Evolutionary conservation across 2,888 invertebrate genomes (phyloP).

Genomic region (Kryphioiulus occultus): DNA sequence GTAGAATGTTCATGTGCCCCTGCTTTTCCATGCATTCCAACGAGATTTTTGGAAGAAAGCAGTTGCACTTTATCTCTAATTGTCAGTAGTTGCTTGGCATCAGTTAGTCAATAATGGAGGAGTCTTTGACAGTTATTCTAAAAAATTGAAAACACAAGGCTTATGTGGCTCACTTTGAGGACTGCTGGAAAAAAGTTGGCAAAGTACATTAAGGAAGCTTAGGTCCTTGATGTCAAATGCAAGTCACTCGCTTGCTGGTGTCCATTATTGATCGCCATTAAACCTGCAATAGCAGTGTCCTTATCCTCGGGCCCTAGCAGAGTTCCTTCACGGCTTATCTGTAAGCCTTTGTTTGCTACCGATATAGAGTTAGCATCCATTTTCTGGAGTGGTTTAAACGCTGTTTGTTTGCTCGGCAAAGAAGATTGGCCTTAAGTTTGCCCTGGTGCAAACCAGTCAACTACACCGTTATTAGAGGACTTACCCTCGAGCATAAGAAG

Average conservation of each 20-base stretch:
- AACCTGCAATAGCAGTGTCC: not conserved
- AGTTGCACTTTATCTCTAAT: not conserved
- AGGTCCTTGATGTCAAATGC: not conserved
- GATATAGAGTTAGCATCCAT: not conserved
- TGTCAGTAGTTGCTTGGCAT: not conserved
- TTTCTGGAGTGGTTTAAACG: not conserved
- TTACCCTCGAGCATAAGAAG: not conserved
- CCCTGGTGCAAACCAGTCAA: not conserved
- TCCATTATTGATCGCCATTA: not conserved
- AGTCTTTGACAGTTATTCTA: not conserved
- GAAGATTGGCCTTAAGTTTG: not conserved
- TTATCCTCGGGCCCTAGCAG: not conserved
- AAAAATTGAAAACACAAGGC: not conserved
- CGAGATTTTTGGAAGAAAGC: not conserved
- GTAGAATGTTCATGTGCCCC: no score
- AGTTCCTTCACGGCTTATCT: not conserved
- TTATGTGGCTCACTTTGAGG: not conserved
- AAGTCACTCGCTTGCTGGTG: not conserved
- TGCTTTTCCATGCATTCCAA: no score
- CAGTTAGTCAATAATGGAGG: not conserved
- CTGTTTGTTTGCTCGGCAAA: not conserved
- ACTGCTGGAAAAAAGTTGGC: not conserved
- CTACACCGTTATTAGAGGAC: not conserved
- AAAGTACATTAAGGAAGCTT: not conserved
- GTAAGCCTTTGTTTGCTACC: not conserved